Evolutionary conservation across 1,140 invertebrate species (phyloP).

Genomic region (fruit fly (Drosophila melanogaster)): Release_6_plus_ISO1_MT NT_033779.5:20793001-20793500

Average conservation of each 20-base stretch:
- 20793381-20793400: constrained; percentile 54
- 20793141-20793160: constrained; percentile 40
- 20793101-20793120: constrained; percentile 45
- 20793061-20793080: no score
- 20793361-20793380: constrained; percentile 67
- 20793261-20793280: constrained; percentile 66
- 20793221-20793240: constrained; percentile 32
- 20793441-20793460: constrained; percentile 22
- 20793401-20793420: constrained; percentile 54
- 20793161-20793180: not conserved
- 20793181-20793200: constrained; percentile 54
- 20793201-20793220: constrained; percentile 56
- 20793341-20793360: constrained; percentile 46
- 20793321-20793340: constrained; percentile 37
- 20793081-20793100: constrained; percentile 8
- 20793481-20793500: not conserved
- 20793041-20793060: no score
- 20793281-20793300: constrained; percentile 72
- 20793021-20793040: no score
- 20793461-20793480: not conserved
- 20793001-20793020: no score
- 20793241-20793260: constrained; percentile 55
- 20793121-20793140: constrained; percentile 24
- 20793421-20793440: constrained; percentile 34
- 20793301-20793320: constrained; percentile 47